A percentile compares a stretch with the other conserved stretches of the same genome.
Evolutionary conservation across 1,140 invertebrate species (phyloP).

Genomic region (Nylanderia fulva): DNA sequence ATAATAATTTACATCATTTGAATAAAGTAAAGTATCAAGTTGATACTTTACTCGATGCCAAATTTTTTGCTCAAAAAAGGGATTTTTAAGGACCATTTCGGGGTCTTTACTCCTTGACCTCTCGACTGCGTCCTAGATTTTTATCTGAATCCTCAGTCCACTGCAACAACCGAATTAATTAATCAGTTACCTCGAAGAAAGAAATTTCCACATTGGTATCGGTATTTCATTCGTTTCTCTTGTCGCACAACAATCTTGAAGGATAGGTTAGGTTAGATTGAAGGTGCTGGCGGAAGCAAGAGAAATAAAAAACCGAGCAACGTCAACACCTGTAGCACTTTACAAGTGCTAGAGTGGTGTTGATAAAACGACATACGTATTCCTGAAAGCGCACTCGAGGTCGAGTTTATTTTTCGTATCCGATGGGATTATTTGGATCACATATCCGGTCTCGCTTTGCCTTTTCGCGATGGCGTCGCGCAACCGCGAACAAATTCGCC

Average conservation of each 20-base stretch:
- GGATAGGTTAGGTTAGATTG: no score
- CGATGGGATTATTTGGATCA: not conserved
- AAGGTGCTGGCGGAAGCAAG: not conserved
- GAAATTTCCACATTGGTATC: not conserved
- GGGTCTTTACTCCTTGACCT: no score
- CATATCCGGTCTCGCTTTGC: not conserved
- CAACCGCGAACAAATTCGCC: not conserved
- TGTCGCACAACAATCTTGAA: not conserved
- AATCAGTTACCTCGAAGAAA: not conserved
- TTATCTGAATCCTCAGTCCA: not conserved
- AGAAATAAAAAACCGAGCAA: not conserved
- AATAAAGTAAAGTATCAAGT: no score
- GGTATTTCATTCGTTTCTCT: not conserved
- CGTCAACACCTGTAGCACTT: constrained; percentile 22
- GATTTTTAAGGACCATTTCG: no score
- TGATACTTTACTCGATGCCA: no score
- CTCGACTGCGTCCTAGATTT: not conserved
- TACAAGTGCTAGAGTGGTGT: not conserved
- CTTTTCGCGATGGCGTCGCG: not conserved
- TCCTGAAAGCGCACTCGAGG: not conserved
- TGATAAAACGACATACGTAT: constrained; percentile 17
- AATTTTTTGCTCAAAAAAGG: no score
- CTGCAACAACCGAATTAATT: not conserved
- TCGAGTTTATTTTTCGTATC: constrained; percentile 16
- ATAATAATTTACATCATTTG: no score